Conservation (phyloP, 2,113 vertebrate genomes). For the Chinchilla lanigera region DNA sequence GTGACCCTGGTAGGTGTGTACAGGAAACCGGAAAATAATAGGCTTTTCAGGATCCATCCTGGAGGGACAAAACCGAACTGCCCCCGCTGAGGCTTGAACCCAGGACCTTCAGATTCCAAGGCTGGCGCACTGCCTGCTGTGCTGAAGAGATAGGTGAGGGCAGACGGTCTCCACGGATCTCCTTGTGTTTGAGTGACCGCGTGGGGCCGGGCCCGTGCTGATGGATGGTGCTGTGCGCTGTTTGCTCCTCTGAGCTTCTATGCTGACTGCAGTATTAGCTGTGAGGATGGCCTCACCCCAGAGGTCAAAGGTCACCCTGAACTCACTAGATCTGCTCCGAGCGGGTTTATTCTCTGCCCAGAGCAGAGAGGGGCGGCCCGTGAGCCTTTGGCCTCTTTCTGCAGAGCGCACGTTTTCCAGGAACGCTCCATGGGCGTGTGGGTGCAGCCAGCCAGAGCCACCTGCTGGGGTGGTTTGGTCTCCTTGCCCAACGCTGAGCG, state of each 20-base stretch:
- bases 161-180: neutral
- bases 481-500: neutral
- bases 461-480: neutral
- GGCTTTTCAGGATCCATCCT: neutral
- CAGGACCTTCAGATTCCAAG: neutral
- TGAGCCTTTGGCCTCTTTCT: neutral
- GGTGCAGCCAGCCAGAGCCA: neutral
- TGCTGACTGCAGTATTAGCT: neutral
- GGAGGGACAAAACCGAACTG: neutral
- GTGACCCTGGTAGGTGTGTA: neutral
- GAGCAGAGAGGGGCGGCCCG: rapidly evolving
- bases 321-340: neutral
- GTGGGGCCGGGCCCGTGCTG: neutral
- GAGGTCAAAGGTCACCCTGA: neutral
- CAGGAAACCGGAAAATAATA: neutral
- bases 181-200: neutral
- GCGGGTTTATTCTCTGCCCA: too few relatives aligned
- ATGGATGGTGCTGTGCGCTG: rapidly evolving
- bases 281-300: neutral
- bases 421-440: rapidly evolving
- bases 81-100: neutral
- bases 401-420: neutral
- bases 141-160: neutral
- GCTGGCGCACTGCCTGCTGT: neutral
- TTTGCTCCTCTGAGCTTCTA: neutral